Evolutionary conservation across 2,113 vertebrate species (phyloP).

Genomic region (Propithecus coquereli): DNA sequence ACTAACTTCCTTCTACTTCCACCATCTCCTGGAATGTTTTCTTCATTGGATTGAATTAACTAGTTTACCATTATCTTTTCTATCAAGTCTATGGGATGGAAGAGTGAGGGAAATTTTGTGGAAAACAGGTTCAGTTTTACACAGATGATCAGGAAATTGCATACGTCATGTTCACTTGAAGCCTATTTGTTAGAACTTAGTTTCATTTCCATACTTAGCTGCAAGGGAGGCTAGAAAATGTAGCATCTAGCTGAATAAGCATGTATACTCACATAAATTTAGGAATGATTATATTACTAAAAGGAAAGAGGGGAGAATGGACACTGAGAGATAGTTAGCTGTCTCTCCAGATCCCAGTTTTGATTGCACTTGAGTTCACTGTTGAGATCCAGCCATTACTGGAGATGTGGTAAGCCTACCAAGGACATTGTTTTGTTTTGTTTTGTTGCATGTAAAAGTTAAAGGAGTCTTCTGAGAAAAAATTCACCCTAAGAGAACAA

Average conservation of each 20-base stretch:
- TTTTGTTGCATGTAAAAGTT: not conserved
- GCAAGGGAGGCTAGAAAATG: not conserved
- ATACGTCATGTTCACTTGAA: not conserved
- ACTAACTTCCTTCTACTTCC: not conserved
- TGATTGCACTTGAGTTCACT: not conserved
- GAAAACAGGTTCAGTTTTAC: not conserved
- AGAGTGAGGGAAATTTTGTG: not conserved
- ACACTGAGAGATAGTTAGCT: not conserved
- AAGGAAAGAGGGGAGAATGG: not conserved
- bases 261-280: not conserved
- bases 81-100: not conserved
- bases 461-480: not conserved
- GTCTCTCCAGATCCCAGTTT: not conserved
- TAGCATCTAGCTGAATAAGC: not conserved
- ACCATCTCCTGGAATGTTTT: not conserved
- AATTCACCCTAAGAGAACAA: not conserved
- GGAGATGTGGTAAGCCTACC: not conserved
- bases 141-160: not conserved
- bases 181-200: not conserved
- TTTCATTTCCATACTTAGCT: not conserved
- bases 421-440: not conserved
- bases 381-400: not conserved
- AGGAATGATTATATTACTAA: not conserved
- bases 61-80: not conserved
- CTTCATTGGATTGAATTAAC: not conserved